Conservation (phyloP, 1,140 invertebrate genomes). For the Neuroterus valhalla region DNA sequence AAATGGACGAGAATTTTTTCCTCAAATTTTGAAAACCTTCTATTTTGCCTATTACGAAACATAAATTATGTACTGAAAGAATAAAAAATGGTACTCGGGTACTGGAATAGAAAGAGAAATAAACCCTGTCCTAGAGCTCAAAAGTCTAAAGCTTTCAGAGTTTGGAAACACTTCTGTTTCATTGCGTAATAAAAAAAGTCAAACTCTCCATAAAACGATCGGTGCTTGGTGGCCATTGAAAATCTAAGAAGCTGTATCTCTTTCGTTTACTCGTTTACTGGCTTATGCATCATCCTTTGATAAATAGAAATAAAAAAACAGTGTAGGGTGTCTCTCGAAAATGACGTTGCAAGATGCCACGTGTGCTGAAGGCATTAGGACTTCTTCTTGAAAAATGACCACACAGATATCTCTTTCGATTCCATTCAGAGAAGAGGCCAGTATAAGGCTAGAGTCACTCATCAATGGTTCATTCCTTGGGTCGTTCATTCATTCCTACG, state of each 20-base stretch:
- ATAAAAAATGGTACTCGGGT: too few species aligned
- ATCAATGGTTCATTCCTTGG: conserved; percentile 47
- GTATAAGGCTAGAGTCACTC: too few species aligned
- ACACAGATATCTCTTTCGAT: conserved; percentile 58
- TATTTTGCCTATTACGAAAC: too few species aligned
- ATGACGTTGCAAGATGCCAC: conserved; percentile 44
- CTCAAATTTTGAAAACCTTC: too few species aligned
- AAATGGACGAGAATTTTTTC: too few species aligned
- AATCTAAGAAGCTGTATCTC: conserved; percentile 26
- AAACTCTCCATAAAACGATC: conserved; percentile 1
- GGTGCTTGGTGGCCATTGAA: conserved; percentile 27
- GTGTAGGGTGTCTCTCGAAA: background rate
- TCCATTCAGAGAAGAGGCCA: conserved; percentile 54
- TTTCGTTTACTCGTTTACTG: conserved; percentile 28
- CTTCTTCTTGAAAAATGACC: conserved; percentile 57
- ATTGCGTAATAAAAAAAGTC: background rate
- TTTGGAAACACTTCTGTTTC: too few species aligned
- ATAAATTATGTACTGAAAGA: too few species aligned
- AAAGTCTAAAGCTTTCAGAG: too few species aligned
- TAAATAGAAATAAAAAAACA: conserved; percentile 13
- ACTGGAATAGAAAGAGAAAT: too few species aligned
- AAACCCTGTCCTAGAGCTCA: too few species aligned
- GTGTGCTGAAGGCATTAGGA: conserved; percentile 27
- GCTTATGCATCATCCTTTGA: conserved; percentile 15
- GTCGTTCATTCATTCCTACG: conserved; percentile 30